These are phyloP conservation scores for Zaprionus ornatus DNA, from an alignment of 1,140 invertebrate genomes.

Conservation along the genomic window DNA sequence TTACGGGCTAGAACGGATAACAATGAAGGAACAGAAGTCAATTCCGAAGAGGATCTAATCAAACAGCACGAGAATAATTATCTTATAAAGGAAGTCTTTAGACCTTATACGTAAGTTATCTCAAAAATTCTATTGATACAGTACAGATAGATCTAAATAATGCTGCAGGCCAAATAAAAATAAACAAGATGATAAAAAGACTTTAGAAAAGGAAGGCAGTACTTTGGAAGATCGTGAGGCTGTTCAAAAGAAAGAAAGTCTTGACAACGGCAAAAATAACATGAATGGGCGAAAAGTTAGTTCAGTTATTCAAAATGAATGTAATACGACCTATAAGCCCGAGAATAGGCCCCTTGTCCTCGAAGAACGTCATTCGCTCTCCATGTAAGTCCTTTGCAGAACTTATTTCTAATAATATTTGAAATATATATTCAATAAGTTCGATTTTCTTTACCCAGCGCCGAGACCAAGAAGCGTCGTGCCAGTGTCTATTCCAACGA, in stretches of 20 bases:
- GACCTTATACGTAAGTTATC: not conserved
- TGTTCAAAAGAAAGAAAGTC: not conserved
- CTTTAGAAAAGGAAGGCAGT: not conserved
- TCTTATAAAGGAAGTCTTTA: not conserved
- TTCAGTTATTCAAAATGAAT: not conserved
- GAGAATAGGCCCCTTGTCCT: not conserved
- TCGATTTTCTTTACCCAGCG: slow-evolving; percentile 23
- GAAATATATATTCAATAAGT: not conserved
- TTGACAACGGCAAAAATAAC: not conserved
- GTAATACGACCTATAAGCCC: not conserved
- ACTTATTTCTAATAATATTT: not conserved
- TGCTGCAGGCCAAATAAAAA: not conserved
- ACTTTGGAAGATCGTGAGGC: not conserved
- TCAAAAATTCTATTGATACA: not conserved
- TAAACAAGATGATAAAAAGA: not conserved
- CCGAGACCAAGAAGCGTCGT: slow-evolving; percentile 69
- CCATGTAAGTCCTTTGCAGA: not conserved
- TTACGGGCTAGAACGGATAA: not conserved
- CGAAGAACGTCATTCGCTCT: slow-evolving; percentile 1
- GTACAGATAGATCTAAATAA: not conserved
- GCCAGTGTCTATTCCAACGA: slow-evolving; percentile 58
- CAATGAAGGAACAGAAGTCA: not conserved
- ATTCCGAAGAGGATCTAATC: not conserved
- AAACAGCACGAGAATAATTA: slow-evolving; percentile 11
- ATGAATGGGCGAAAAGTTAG: not conserved